These are phyloP conservation scores for Chrysotoxum bicinctum DNA, from an alignment of 2,888 invertebrate genomes.

Conservation along the genomic window DNA sequence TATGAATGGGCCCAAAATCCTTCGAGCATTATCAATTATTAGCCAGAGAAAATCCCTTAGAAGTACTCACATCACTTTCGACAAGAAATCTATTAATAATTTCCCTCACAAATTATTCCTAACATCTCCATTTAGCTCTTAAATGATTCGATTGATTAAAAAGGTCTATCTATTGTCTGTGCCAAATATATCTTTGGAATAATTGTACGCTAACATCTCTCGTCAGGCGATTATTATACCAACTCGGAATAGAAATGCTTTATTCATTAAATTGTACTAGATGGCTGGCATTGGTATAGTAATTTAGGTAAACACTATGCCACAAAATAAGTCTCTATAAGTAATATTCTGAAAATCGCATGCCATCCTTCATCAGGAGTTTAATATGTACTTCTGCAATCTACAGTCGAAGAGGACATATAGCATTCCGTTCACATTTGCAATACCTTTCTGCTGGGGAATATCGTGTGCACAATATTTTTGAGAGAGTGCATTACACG, in stretches of 20 bases:
- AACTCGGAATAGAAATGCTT: constrained; percentile 57
- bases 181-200: constrained; percentile 11
- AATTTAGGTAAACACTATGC: constrained; percentile 64
- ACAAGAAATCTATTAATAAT: not conserved
- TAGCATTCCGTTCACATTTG: constrained; percentile 4
- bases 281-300: constrained; percentile 44
- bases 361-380: constrained; percentile 38
- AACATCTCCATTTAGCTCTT: not conserved
- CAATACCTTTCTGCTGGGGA: not conserved
- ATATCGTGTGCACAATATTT: constrained; percentile 41
- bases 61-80: not conserved
- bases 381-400: constrained; percentile 1
- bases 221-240: constrained; percentile 48
- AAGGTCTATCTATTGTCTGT: not conserved
- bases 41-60: not conserved
- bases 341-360: constrained; percentile 59
- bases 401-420: not conserved
- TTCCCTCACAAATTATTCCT: not conserved
- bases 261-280: constrained; percentile 32
- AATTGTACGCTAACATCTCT: constrained; percentile 45
- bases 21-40: not conserved
- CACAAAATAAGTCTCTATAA: not conserved
- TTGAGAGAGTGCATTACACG: constrained; percentile 58
- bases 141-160: not conserved
- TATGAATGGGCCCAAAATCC: not conserved